Percentiles rank a stretch among this genome's conserved stretches.
Conservation (phyloP, 2,797 vertebrate species). For the Ctenosaura bakeri region DNA sequence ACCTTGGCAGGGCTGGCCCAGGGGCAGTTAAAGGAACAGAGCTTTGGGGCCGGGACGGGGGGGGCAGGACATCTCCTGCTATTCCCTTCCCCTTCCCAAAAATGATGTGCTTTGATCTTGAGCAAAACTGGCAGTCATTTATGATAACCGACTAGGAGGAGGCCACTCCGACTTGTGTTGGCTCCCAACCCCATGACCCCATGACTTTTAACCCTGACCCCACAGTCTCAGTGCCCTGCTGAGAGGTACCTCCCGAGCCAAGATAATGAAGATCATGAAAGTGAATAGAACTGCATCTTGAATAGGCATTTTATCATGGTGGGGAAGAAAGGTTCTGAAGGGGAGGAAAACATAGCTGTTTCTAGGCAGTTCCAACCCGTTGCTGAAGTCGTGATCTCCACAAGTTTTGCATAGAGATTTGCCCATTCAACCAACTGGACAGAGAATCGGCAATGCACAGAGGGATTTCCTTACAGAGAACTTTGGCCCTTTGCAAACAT, state of each 20-base stretch:
- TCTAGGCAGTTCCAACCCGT: neutral
- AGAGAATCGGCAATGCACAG: neutral
- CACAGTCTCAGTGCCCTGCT: neutral
- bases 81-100: no score
- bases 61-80: neutral
- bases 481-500: neutral
- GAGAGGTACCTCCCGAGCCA: neutral
- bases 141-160: neutral
- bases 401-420: neutral
- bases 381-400: neutral
- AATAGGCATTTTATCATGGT: neutral
- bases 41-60: neutral
- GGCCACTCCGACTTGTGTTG: neutral
- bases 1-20: neutral
- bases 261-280: neutral
- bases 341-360: neutral
- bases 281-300: neutral
- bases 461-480: neutral
- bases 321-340: no score
- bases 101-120: neutral
- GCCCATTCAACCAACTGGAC: neutral
- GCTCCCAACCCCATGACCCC: neutral
- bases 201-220: constrained; percentile 19
- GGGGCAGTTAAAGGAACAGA: neutral
- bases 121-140: neutral